A percentile compares a stretch with the other conserved stretches of the same genome.
Conservation (phyloP, 2,888 invertebrate species). For the Melinaea menophilus region DNA sequence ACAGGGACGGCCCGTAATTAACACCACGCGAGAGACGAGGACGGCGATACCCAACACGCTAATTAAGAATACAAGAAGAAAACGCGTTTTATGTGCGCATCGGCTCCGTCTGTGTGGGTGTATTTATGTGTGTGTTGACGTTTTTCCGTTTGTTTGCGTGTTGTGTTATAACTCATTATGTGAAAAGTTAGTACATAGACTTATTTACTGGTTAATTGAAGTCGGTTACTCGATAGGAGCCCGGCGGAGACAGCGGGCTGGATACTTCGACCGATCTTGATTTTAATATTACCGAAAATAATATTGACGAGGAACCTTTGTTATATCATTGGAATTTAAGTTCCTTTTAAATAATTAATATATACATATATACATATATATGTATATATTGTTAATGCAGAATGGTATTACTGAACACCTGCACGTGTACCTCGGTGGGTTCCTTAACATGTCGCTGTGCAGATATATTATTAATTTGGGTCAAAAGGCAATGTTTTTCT, state of each 20-base stretch:
- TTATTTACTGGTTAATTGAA: conserved; percentile 76
- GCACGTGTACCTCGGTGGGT: too few relatives aligned
- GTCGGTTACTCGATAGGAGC: conserved; percentile 69
- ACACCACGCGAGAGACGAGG: conserved; percentile 65
- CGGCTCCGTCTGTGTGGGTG: conserved; percentile 56
- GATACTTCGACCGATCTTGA: conserved; percentile 45
- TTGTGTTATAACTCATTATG: conserved; percentile 74
- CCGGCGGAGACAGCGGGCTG: conserved; percentile 60
- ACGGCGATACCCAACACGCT: conserved; percentile 73
- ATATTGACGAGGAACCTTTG: background rate
- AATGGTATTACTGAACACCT: too few relatives aligned
- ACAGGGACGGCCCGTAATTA: conserved; percentile 74
- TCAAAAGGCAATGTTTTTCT: too few relatives aligned
- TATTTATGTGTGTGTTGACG: conserved; percentile 49
- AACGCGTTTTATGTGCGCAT: conserved; percentile 75
- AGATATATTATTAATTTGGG: too few relatives aligned
- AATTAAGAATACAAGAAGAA: conserved; percentile 85
- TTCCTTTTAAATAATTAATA: background rate
- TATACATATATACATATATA: too few relatives aligned
- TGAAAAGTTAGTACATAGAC: conserved; percentile 74
- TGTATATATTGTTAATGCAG: too few relatives aligned
- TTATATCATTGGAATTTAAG: background rate
- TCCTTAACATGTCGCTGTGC: too few relatives aligned
- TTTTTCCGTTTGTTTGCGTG: conserved; percentile 60
- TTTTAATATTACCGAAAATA: conserved; percentile 35